Conservation (phyloP, 2,797 vertebrate species). For the Coregonus sp. region DNA sequence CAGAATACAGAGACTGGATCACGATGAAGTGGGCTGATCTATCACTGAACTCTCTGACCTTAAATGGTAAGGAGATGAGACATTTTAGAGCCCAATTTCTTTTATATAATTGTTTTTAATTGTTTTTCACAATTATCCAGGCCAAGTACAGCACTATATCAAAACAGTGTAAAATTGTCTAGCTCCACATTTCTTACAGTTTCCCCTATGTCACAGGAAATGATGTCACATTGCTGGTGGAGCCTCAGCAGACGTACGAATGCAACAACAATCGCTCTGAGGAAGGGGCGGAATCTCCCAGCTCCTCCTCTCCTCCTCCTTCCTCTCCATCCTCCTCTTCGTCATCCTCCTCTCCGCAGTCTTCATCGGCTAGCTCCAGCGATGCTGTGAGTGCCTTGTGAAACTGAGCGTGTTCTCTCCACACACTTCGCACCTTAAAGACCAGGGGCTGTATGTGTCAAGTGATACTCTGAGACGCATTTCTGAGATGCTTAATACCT, state of each 20-base stretch:
- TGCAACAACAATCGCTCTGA: slow-evolving; percentile 85
- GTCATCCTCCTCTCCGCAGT: slow-evolving; percentile 78
- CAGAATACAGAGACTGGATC: slow-evolving; percentile 87
- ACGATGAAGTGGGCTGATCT: slow-evolving; percentile 80
- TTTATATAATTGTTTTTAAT: too few relatives aligned
- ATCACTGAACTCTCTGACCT: slow-evolving; percentile 68
- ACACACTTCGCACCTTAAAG: background rate
- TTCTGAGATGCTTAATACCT: background rate
- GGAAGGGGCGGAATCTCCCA: slow-evolving; percentile 72
- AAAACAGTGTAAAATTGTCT: background rate
- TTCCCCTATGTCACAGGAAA: slow-evolving; percentile 47
- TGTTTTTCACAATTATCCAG: too few relatives aligned
- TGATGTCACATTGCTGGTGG: slow-evolving; percentile 78
- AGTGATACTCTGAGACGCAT: background rate
- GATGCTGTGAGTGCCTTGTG: slow-evolving; percentile 79
- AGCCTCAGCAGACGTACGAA: slow-evolving; percentile 83
- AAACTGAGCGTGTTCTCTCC: background rate
- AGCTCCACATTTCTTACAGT: background rate
- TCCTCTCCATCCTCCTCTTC: slow-evolving; percentile 58
- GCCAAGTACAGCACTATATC: background rate
- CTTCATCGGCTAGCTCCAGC: slow-evolving; percentile 84
- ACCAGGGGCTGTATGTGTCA: background rate
- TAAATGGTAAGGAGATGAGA: slow-evolving; percentile 68
- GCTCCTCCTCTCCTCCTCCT: slow-evolving; percentile 83
- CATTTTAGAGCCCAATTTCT: background rate